Base-by-base conservation (phyloP, 2,888 invertebrate species). In the Branchellion lobata region DNA sequence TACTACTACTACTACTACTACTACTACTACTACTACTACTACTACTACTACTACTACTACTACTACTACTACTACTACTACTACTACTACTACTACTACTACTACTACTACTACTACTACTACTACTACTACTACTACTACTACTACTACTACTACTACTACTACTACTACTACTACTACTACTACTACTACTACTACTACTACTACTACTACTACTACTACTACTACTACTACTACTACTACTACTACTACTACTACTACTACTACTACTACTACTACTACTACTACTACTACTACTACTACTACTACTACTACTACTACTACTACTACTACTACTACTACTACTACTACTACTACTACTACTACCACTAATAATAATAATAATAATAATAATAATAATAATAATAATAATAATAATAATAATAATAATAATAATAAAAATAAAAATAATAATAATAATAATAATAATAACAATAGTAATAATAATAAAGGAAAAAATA, bases 101-200 rank as follows among this genome's bases (percentile, higher is more conserved):
- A 71, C 21, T 71, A 71, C 21, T 71, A 71, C 21, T 71, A 71
- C 21, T 33, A 71, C 21, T 71, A 71, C 21, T 71, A 71, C 21
- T 71, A 71, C 21, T 71, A 71, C 21, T 71, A 71, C 21, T 71
- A 71, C 21, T 71, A 71, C 21, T 71, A 71, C 21, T 71, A 71
- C 21, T 71, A 71, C 21, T 71, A 71, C 21, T 71, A 71, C 21
- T 71, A 33, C 33, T 71, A 31, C 33, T 31, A 71, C 33, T 71
- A 71, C 21, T 71, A 33, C 21, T 33, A 33, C 33, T 71, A 31
- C 21, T 71, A 33, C 33, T 33, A 71, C 33, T 33, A 33, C 21
- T 33, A 27, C 33, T 33, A 27, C 33, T 33, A 71, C 33, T 33
- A 71, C 33, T 33, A 71, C 33, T 33, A 71, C 33, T 33, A 71